phyloP scores from a whole-genome alignment of 2,797 vertebrate genomes.

The Cossypha heuglini region DNA sequence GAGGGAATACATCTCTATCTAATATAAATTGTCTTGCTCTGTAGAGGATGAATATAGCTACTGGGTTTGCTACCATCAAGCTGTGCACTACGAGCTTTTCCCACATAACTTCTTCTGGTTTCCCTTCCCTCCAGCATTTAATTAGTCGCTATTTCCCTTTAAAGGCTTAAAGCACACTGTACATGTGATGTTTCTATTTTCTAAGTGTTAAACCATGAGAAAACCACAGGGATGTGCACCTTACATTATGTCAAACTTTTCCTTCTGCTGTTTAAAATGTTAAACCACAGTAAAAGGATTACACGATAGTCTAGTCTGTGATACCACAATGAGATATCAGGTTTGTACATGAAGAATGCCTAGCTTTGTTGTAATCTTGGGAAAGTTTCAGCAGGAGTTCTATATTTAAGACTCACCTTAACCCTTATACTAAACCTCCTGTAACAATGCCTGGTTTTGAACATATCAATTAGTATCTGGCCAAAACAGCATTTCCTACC shows the following conservation, averaged over 20 bases:
- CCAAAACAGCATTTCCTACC: not conserved
- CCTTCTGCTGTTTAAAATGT: not conserved
- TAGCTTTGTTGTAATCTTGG: not conserved
- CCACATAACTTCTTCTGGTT: not conserved
- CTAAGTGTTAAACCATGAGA: not conserved
- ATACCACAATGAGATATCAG: not conserved
- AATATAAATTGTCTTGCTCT: not conserved
- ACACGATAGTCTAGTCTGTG: not conserved
- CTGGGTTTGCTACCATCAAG: not conserved
- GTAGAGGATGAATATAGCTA: fast-evolving
- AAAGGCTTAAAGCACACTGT: not conserved
- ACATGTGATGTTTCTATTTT: not conserved
- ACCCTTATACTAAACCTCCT: not conserved
- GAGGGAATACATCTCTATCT: not conserved
- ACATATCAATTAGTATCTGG: not conserved
- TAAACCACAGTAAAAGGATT: not conserved
- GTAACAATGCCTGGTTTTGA: not conserved
- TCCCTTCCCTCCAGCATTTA: not conserved
- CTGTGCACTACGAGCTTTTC: not conserved
- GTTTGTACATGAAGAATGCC: not conserved
- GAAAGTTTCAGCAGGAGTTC: not conserved
- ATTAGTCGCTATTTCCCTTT: not conserved
- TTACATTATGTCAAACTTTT: not conserved
- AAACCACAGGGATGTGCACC: not conserved
- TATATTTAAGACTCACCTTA: not conserved